These are phyloP conservation scores for Sturmia bella DNA, from an alignment of 2,888 invertebrate genomes.

Conservation along the genomic window DNA sequence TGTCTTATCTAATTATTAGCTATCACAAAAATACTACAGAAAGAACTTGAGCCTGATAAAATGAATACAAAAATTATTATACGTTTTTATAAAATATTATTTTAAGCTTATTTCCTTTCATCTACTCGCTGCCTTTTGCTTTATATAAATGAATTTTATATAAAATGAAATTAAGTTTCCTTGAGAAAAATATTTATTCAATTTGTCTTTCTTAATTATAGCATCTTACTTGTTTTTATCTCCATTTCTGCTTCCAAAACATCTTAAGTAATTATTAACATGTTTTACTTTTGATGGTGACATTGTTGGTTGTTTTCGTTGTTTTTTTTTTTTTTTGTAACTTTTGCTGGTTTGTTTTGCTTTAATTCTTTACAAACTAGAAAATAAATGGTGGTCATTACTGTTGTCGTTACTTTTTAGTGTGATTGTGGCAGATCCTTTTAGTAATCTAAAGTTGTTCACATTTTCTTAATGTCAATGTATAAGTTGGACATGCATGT, in stretches of 20 bases:
- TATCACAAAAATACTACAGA: too few relatives aligned
- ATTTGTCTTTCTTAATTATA: not conserved
- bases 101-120: too few relatives aligned
- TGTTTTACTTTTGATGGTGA: not conserved
- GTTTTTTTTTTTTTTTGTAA: conserved; percentile 3
- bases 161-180: too few relatives aligned
- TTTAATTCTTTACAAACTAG: conserved; percentile 23
- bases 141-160: too few relatives aligned
- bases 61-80: too few relatives aligned
- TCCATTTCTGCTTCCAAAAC: not conserved
- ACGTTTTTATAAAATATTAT: too few relatives aligned
- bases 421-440: conserved; percentile 26
- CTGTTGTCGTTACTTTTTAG: conserved; percentile 60
- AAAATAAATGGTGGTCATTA: conserved; percentile 60
- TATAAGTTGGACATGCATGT: not conserved
- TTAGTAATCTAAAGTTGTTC: not conserved
- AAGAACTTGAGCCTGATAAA: too few relatives aligned
- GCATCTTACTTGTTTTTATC: not conserved
- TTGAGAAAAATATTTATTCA: too few relatives aligned
- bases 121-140: too few relatives aligned
- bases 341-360: not conserved
- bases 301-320: not conserved
- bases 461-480: not conserved
- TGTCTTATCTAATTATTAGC: too few relatives aligned
- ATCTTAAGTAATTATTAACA: conserved; percentile 34